A percentile compares a stretch with the other conserved stretches of the same genome.
Conservation (phyloP, 1,140 invertebrate genomes). For the Neuroterus valhalla region DNA sequence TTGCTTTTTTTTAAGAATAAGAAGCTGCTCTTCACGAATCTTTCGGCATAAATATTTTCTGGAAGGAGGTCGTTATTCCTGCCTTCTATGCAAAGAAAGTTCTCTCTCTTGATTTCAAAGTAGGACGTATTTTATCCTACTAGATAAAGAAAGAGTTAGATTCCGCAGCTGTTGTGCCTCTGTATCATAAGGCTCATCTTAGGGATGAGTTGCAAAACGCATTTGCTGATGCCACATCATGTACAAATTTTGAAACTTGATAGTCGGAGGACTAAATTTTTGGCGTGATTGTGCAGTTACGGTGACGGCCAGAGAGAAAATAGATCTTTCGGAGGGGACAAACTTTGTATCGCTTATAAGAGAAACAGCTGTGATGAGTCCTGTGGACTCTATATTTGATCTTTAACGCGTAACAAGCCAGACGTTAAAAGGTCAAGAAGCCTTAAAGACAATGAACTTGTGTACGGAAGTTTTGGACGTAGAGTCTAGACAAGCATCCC, state of each 20-base stretch:
- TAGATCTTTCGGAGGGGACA: slow-evolving; percentile 60
- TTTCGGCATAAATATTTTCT: no score
- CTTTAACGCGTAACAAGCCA: slow-evolving; percentile 24
- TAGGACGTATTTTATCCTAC: slow-evolving; percentile 67
- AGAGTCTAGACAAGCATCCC: slow-evolving; percentile 37
- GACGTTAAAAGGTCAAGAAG: not conserved
- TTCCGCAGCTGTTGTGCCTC: slow-evolving; percentile 79
- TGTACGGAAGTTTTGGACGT: slow-evolving; percentile 45
- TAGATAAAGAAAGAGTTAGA: slow-evolving; percentile 80
- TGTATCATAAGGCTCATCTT: slow-evolving; percentile 78
- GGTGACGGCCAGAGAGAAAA: slow-evolving; percentile 33
- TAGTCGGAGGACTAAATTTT: slow-evolving; percentile 33
- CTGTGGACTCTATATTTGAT: slow-evolving; percentile 47
- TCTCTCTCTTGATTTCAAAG: slow-evolving; percentile 74
- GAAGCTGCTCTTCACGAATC: no score
- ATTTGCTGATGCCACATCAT: slow-evolving; percentile 87
- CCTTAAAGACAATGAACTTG: not conserved
- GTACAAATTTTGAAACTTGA: slow-evolving; percentile 79
- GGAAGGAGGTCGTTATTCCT: slow-evolving; percentile 88
- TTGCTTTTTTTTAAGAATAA: no score
- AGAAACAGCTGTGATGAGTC: slow-evolving; percentile 35
- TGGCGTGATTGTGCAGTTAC: slow-evolving; percentile 44
- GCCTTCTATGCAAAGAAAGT: slow-evolving; percentile 89
- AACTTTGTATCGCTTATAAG: slow-evolving; percentile 46
- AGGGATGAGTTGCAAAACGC: slow-evolving; percentile 79